These are phyloP conservation scores for Liparis tanakae DNA, from an alignment of 2,797 vertebrate genomes.

Conservation along the genomic window DNA sequence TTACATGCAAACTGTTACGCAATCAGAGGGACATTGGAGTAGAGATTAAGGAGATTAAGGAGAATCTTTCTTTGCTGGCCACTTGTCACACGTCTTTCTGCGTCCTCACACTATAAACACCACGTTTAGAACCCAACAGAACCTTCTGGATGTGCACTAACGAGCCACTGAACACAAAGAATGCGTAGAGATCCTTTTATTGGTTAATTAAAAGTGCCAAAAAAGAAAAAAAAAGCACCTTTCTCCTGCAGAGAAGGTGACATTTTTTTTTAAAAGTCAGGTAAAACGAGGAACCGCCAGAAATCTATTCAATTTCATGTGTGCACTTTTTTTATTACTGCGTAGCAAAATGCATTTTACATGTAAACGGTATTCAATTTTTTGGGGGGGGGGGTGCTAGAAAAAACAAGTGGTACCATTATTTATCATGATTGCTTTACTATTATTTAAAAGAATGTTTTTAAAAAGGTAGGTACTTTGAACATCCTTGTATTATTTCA, in stretches of 20 bases:
- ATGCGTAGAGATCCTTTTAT: constrained; percentile 35
- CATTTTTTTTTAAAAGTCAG: constrained; percentile 63
- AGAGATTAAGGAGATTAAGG: constrained; percentile 67
- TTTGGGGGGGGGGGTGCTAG: not conserved
- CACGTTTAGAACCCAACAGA: constrained; percentile 29
- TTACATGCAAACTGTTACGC: constrained; percentile 81
- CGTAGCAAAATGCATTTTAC: constrained; percentile 82
- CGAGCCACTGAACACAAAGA: constrained; percentile 27
- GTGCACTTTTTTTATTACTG: constrained; percentile 84
- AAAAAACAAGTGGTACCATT: constrained; percentile 76
- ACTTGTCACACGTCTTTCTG: constrained; percentile 37
- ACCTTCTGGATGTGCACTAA: constrained; percentile 19
- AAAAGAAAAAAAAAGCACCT: constrained; percentile 1
- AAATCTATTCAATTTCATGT: constrained; percentile 78
- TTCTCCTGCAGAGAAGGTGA: constrained; percentile 43
- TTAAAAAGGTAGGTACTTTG: constrained; percentile 73
- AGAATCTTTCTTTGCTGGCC: constrained; percentile 25
- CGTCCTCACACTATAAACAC: constrained; percentile 22
- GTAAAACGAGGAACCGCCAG: constrained; percentile 75
- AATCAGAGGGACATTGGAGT: constrained; percentile 70
- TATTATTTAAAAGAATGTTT: constrained; percentile 77
- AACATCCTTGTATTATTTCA: constrained; percentile 84
- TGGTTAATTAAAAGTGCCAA: constrained; percentile 72
- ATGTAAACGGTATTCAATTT: constrained; percentile 68
- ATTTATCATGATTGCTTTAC: constrained; percentile 83